A percentile compares a stretch with the other conserved stretches of the same genome.
These are phyloP conservation scores for Takifugu flavidus DNA, from an alignment of 2,113 vertebrate genomes.

Conservation along the genomic window DNA sequence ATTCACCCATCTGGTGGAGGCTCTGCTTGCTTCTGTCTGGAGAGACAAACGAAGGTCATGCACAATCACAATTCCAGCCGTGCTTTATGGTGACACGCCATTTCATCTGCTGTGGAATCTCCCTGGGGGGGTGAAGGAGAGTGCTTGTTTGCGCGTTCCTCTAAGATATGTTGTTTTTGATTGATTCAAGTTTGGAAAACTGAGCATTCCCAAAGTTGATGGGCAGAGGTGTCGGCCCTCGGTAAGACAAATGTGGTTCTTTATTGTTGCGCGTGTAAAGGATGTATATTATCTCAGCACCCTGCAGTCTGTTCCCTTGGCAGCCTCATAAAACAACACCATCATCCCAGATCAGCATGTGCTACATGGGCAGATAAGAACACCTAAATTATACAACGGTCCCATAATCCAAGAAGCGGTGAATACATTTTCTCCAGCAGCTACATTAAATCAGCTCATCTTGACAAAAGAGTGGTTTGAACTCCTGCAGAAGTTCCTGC, in stretches of 20 bases:
- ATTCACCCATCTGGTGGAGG: background rate
- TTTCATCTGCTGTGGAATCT: constrained; percentile 10
- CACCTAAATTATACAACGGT: constrained; percentile 54
- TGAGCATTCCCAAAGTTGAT: background rate
- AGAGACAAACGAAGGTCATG: constrained; percentile 26
- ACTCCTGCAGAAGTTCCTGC: constrained; percentile 38
- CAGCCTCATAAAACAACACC: constrained; percentile 53
- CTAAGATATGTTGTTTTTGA: constrained; percentile 5
- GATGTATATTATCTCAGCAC: constrained; percentile 38
- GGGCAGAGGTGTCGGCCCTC: background rate
- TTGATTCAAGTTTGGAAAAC: constrained; percentile 11
- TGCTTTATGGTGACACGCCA: constrained; percentile 11
- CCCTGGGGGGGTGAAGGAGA: background rate
- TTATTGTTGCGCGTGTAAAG: constrained; percentile 10
- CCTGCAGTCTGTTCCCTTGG: constrained; percentile 38
- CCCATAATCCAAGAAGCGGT: constrained; percentile 30
- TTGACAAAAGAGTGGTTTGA: constrained; percentile 43
- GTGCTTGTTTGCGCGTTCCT: constrained; percentile 2
- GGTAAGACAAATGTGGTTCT: background rate
- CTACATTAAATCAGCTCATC: constrained; percentile 49
- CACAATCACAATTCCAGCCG: constrained; percentile 13
- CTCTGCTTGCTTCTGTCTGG: background rate
- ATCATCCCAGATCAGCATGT: constrained; percentile 50
- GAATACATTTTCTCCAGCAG: constrained; percentile 42
- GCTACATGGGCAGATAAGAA: constrained; percentile 51